A percentile compares a stretch with the other conserved stretches of the same genome.
These are phyloP conservation scores for Peromyscus californicus DNA, from an alignment of 2,113 vertebrate genomes.

Conservation along the genomic window DNA sequence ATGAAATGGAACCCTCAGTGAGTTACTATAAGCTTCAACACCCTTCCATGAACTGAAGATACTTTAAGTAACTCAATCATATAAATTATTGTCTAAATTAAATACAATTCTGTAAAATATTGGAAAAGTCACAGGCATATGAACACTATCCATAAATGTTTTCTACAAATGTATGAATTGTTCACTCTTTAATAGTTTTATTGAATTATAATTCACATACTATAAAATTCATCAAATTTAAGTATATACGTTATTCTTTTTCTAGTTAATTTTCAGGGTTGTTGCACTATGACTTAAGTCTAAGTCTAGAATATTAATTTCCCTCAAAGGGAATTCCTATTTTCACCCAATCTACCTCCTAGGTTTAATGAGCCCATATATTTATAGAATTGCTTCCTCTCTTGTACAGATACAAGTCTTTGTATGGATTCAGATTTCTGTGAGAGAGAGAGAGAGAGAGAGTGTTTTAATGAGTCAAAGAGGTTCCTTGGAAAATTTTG, in stretches of 20 bases:
- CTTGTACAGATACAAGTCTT: not conserved
- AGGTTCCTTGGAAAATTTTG: not conserved
- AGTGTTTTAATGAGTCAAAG: not conserved
- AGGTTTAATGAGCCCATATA: not conserved
- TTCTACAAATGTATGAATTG: not conserved
- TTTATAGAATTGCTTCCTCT: not conserved
- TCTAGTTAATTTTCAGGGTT: not conserved
- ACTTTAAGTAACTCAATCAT: not conserved
- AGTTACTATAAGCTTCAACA: not conserved
- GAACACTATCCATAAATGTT: not conserved
- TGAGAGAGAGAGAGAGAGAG: not conserved
- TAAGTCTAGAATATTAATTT: constrained; percentile 35
- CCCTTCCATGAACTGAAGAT: not conserved
- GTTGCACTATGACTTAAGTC: not conserved
- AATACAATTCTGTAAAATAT: not conserved
- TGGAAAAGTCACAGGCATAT: not conserved
- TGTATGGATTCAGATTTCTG: not conserved
- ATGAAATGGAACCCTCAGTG: not conserved
- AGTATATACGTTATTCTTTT: not conserved
- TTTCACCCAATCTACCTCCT: not conserved
- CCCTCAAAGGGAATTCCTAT: not conserved
- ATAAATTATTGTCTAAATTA: not conserved
- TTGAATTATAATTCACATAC: not conserved
- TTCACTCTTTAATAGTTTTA: not conserved
- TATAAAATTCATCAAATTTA: not conserved